Base-by-base conservation (phyloP, 2,113 vertebrate genomes). In the Mystacornis crossleyi region DNA sequence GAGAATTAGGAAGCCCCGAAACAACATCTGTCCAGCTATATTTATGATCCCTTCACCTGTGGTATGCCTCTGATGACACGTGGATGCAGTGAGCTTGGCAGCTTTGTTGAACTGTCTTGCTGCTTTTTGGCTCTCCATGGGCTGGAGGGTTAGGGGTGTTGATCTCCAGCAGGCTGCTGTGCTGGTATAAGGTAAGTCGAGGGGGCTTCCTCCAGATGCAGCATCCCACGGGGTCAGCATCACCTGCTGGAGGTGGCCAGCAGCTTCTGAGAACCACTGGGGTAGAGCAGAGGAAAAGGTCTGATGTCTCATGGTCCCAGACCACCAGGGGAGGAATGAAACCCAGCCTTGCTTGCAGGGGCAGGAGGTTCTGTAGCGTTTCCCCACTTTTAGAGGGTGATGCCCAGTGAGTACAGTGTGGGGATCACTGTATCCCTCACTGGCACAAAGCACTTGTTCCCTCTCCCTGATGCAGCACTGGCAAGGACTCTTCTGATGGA, bases 361-460 rank as follows among this genome's bases (percentile, higher is more conserved):
- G 4, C 38, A 53, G 60, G 51, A 45, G 15, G 29, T 65, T 84
- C 38, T 19, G 19, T 23, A 45, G 5, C 9, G 2, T 58, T 78
- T 74, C 53, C 14, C 8, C 21, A 12, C 5, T n/a, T 78, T 12
- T 38, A n/a, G 29, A 26, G 34, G 3, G 6, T 51, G 48, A 14
- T 71, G 25, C 23, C 9, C 25, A 29, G 25, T 26, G 73, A 70
- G 23, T 5, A 10, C 50, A 13, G 18, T 12, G 28, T 47, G 50
- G 16, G 48, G 12, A 18, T 48, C 0, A 0, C 55, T 70, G 42
- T 2, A 0, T 67, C 23, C 12, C 14, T 48, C 47, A 16, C 14
- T 28, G 43, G 18, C 28, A 79, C 51, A 36, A 70, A 70, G 42
- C 5, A 4, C 42, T 81, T 83, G 7, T 62, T 86, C 40, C 26